Percentiles rank a stretch among this genome's conserved stretches.
Evolutionary conservation across 2,113 vertebrate species (phyloP).

Genomic region (Acrocephalus kingi): DNA sequence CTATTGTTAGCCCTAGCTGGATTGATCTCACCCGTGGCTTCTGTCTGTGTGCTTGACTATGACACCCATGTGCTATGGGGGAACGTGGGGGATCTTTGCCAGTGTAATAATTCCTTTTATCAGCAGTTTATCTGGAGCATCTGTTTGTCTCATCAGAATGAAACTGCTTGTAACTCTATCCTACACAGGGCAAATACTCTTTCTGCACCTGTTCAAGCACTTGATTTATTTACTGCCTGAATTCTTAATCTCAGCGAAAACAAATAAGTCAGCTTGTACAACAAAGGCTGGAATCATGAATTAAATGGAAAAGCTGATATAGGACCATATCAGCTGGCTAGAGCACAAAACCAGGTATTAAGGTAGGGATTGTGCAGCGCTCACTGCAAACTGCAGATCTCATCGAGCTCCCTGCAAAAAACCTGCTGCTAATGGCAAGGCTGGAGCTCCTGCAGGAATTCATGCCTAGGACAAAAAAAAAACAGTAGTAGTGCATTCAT

Average conservation of each 20-base stretch:
- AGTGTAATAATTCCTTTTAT: conserved; percentile 1
- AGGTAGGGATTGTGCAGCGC: not conserved
- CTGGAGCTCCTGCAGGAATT: not conserved
- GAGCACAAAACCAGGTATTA: not conserved
- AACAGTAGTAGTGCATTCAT: not conserved
- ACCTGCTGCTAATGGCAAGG: not conserved
- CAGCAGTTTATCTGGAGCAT: conserved; percentile 33
- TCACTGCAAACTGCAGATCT: not conserved
- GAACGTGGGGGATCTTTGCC: not conserved
- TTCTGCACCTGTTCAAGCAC: conserved; percentile 45
- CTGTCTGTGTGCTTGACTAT: not conserved
- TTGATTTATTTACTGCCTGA: conserved; percentile 10
- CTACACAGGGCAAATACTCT: not conserved
- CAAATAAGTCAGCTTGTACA: not conserved
- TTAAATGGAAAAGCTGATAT: not conserved
- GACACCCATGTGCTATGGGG: not conserved
- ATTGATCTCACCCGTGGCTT: not conserved
- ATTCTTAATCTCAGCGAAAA: not conserved
- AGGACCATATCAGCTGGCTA: not conserved
- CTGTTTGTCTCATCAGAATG: conserved; percentile 23
- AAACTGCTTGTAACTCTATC: conserved; percentile 37
- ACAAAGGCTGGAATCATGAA: not conserved
- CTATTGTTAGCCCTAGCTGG: not conserved
- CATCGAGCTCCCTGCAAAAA: not conserved
- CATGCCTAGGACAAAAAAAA: not conserved